Conservation (phyloP, 2,113 vertebrate genomes). For the Pteruthius melanotis region DNA sequence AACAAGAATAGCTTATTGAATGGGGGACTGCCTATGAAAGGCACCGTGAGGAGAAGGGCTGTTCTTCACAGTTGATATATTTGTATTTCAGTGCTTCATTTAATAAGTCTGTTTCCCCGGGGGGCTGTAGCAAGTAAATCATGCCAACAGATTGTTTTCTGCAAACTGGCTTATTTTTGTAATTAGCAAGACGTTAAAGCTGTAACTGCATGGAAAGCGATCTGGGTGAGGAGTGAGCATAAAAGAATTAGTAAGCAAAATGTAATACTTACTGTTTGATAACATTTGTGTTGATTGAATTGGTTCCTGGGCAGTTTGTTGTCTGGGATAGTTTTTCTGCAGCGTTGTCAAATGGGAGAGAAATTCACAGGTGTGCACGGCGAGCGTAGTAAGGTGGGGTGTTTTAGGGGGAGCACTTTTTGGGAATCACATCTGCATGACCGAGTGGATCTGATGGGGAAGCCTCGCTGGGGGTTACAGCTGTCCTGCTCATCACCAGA, state of each 20-base stretch:
- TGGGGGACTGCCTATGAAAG: slow-evolving; percentile 51
- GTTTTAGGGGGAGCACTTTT: not conserved
- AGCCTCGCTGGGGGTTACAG: not conserved
- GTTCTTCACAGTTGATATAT: slow-evolving; percentile 62
- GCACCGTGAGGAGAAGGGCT: slow-evolving; percentile 40
- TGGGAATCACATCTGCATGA: not conserved
- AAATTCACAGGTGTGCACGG: not conserved
- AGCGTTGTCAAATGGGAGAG: not conserved
- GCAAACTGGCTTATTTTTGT: slow-evolving; percentile 58
- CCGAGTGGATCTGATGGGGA: not conserved
- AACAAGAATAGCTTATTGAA: slow-evolving; percentile 58
- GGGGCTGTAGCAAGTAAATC: slow-evolving; percentile 61
- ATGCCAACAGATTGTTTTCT: slow-evolving; percentile 59
- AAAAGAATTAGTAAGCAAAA: slow-evolving; percentile 46
- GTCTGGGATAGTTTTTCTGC: not conserved
- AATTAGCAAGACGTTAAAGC: slow-evolving; percentile 55
- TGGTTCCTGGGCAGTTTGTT: not conserved
- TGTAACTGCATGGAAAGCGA: slow-evolving; percentile 42
- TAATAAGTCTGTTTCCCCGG: slow-evolving; percentile 60
- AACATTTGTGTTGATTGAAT: slow-evolving; percentile 14
- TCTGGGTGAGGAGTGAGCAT: not conserved
- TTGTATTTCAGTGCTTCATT: slow-evolving; percentile 66
- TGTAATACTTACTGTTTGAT: slow-evolving; percentile 21
- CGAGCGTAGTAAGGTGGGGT: not conserved
- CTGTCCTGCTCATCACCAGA: not conserved